Conservation (phyloP, 1,140 invertebrate genomes). For the Pectinophora gossypiella region DNA sequence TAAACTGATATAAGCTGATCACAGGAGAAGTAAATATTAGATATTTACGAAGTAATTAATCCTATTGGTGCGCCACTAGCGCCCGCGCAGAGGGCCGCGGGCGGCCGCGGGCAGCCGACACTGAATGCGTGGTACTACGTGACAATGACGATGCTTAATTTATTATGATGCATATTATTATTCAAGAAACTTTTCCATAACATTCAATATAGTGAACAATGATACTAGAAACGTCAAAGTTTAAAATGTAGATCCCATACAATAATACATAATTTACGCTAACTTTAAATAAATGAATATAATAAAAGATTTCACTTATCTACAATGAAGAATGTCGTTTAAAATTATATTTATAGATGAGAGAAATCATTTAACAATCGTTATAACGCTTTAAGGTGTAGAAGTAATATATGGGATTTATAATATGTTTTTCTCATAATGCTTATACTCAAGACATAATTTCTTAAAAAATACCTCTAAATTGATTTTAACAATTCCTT, state of each 20-base stretch:
- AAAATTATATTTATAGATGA: conserved; percentile 53
- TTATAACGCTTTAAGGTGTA: conserved; percentile 44
- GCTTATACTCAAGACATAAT: conserved; percentile 46
- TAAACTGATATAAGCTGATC: conserved; percentile 45
- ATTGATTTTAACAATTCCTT: conserved; percentile 43
- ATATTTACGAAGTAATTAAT: conserved; percentile 55
- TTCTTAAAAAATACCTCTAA: conserved; percentile 31
- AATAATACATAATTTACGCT: conserved; percentile 44
- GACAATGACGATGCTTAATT: no score
- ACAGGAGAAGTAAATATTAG: conserved; percentile 65
- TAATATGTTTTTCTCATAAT: conserved; percentile 23
- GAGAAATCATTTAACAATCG: conserved; percentile 47
- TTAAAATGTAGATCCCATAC: conserved; percentile 41
- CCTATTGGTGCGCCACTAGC: conserved; percentile 28
- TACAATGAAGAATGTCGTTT: conserved; percentile 50
- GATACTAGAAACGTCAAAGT: conserved; percentile 57
- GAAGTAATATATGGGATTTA: conserved; percentile 46
- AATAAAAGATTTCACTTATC: conserved; percentile 55
- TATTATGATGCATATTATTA: no score
- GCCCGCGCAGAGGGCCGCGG: no score
- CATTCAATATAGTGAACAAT: conserved; percentile 47
- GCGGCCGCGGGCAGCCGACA: not conserved
- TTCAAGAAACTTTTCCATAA: conserved; percentile 48
- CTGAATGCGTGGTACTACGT: conserved; percentile 45
- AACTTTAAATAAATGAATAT: conserved; percentile 36